Conservation (phyloP, 2,888 invertebrate species). For the Xanthia togata region DNA sequence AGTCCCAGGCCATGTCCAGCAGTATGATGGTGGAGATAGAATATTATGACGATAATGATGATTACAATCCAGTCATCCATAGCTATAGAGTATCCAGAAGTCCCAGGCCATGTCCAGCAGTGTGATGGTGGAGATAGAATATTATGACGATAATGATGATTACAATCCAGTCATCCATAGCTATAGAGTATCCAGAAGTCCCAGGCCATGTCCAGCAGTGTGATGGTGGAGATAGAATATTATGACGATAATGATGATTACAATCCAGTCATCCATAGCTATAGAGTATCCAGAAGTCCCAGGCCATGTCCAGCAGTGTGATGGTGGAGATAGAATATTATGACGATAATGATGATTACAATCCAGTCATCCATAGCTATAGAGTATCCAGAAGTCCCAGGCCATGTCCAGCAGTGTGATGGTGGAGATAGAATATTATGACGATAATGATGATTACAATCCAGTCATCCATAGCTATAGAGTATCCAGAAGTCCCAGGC, state of each 20-base stretch:
- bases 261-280: background rate
- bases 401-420: no score
- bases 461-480: background rate
- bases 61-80: background rate
- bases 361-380: background rate
- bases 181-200: background rate
- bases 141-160: background rate
- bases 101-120: background rate
- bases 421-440: background rate
- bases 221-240: background rate
- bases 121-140: background rate
- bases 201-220: background rate
- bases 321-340: background rate
- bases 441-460: background rate
- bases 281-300: background rate
- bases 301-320: background rate
- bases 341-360: background rate
- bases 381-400: background rate
- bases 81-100: background rate
- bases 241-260: background rate
- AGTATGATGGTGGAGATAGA: background rate
- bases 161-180: background rate
- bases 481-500: background rate
- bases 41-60: background rate
- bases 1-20: background rate